Evolutionary conservation across 92 coral and sea anemone genomes (phyloP).

Genomic region (Actinostola sp.): DNA sequence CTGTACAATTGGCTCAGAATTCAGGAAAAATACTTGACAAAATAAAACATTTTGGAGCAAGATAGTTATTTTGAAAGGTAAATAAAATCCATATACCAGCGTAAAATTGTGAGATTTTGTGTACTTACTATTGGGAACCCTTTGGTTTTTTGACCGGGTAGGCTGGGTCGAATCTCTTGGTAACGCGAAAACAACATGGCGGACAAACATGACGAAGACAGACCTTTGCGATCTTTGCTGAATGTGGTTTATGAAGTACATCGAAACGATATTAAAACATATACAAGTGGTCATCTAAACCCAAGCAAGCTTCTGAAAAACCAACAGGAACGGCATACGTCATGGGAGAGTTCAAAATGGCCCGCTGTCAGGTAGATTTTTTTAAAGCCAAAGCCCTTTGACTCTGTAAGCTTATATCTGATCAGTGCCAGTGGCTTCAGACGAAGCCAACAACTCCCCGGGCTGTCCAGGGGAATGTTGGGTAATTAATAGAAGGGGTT

Average conservation of each 20-base stretch:
- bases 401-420: too few species aligned
- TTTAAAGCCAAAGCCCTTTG: not conserved
- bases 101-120: not conserved
- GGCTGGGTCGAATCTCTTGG: constrained; percentile 44
- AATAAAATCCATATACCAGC: not conserved
- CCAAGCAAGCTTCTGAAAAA: constrained; percentile 76
- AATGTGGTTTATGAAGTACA: constrained; percentile 90
- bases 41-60: too few species aligned
- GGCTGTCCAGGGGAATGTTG: too few species aligned
- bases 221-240: constrained; percentile 66
- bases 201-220: constrained; percentile 58
- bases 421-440: too few species aligned
- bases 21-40: too few species aligned
- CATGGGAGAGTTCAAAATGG: constrained; percentile 80
- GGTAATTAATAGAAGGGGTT: too few species aligned
- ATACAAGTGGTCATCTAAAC: constrained; percentile 93
- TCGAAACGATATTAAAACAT: constrained; percentile 90
- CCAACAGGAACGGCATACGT: constrained; percentile 60
- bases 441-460: too few species aligned
- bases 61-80: too few species aligned
- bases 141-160: not conserved
- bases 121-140: not conserved
- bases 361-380: constrained; percentile 70
- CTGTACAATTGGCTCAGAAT: too few species aligned
- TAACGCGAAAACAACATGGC: constrained; percentile 77